Base-by-base conservation (phyloP, 2,888 invertebrate species). In the Leuctra nigra region DNA sequence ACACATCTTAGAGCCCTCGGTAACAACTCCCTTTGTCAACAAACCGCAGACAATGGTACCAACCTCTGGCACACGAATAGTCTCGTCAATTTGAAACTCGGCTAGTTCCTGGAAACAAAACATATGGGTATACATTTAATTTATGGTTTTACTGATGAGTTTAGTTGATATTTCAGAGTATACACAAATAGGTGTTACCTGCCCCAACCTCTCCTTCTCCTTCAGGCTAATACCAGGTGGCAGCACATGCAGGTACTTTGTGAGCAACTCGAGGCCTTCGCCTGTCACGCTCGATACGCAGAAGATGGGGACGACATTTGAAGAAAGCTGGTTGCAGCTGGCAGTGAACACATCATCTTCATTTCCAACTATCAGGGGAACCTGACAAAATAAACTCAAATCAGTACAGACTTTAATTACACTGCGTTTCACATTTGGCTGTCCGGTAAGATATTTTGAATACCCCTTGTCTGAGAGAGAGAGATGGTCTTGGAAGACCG, bases 1-100 rank as follows among this genome's bases (percentile, higher is more conserved):
- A 57, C 86, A 79, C 67, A 91, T 77, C 54, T 79, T 76, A 66
- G 86, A 76, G 16, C 91, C 91, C 70, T 96, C 94, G 23, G 82
- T 82, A 35, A 98, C 81, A 20, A 87, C 82, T 0, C 98, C 98
- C 67, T 87, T 86, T 0, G 85, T 84, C 44, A 95, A 71, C 7
- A 94, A 73, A 0, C 94, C 94, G 1, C 92, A 93, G 0, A 93
- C 82, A 23, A 94, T 88, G 7, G 88, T 87, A 0, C 89, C 89
- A 0, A 86, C 80, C 63, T 88, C 89, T 0, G 86, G 86, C 14
- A 91, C 89, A 67, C 86, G 83, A 63, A 93, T 92, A 11, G 90
- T 91, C 74, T 96, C 96, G 69, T 98, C 97, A 41, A 98, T 88
- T 77, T 96, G 91, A 71, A 95, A 95, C 68, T 88, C 87, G 62